Percentiles rank a stretch among this genome's conserved stretches.
Evolutionary conservation across 2,888 invertebrate genomes (phyloP).

Genomic region (Antheraea yamamai): DNA sequence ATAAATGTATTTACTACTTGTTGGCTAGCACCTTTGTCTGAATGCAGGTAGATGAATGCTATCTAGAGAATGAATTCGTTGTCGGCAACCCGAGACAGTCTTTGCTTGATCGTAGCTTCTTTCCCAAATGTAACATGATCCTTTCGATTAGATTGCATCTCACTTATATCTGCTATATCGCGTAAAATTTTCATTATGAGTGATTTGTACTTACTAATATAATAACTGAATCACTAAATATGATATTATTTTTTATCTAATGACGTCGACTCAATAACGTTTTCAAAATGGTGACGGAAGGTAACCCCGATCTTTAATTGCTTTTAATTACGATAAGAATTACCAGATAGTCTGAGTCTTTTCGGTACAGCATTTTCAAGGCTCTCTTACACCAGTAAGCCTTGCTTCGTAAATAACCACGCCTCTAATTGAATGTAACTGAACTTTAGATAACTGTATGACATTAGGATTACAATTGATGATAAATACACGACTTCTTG

Average conservation of each 20-base stretch:
- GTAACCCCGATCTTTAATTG: background rate
- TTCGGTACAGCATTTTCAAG: slow-evolving; percentile 30
- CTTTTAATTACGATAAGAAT: background rate
- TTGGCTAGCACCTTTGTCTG: slow-evolving; percentile 76
- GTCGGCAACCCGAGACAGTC: slow-evolving; percentile 70
- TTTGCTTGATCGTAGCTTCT: slow-evolving; percentile 29
- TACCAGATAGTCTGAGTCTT: background rate
- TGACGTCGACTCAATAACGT: background rate
- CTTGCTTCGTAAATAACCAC: slow-evolving; percentile 54
- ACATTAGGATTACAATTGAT: slow-evolving; percentile 32
- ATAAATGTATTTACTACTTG: slow-evolving; percentile 66
- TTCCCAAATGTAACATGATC: slow-evolving; percentile 17
- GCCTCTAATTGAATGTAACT: slow-evolving; percentile 53
- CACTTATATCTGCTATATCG: background rate
- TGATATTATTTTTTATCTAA: background rate
- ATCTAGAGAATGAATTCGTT: slow-evolving; percentile 71
- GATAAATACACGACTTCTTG: slow-evolving; percentile 37
- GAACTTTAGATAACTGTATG: slow-evolving; percentile 65
- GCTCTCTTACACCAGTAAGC: slow-evolving; percentile 65
- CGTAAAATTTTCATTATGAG: background rate
- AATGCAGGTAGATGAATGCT: slow-evolving; percentile 80
- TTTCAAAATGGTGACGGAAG: background rate
- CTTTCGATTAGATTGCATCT: slow-evolving; percentile 1
- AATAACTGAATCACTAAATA: background rate
- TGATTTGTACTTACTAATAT: background rate